Evolutionary conservation across 23 tunicate genomes (phyloP), one percentile per base, ranked within the genome.

Genomic region (Halocynthia aurantium): DNA sequence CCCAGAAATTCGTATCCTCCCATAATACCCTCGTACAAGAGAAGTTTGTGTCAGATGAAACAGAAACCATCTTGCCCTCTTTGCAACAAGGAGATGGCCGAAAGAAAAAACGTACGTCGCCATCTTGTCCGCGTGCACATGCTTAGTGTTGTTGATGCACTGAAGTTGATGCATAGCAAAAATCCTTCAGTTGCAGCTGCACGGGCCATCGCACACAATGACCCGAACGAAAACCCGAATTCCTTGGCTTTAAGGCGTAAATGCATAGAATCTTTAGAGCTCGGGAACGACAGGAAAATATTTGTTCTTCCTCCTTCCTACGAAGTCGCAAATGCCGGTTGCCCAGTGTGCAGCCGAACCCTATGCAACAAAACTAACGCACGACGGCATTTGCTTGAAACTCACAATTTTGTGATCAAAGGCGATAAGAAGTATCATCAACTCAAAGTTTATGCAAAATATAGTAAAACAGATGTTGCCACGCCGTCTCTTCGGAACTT

Each of bases 351-450:
- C 63, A 22, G 31, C 9, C 78, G 64, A 8, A 64, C 6, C 8
- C 64, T 74, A 18, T 74, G 78, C 21, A 53, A 64, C 20, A 74
- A 40, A 18, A 74, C 78, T 19, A 74, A 74, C 21, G 78, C 56
- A 13, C 78, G 78, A 10, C 63, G 78, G 13, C 78, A 74, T 54
- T 74, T 74, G 57, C 56, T 74, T 13, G 78, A 74, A 49, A 20
- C 78, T 11, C 78, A 74, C 31, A 74, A 74, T 54, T 56, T 74
- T 20, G 56, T 74, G 0, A 74, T 74, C 6, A 74, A 74, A 54
- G 78, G 78, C 8, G 78, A 74, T 6, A 74, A 54, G 66, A 74
- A 74, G 56, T 74, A 74, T 18, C n/a, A 13, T 56, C 78, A 74
- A 18, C 13, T 74, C 31, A 74, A 74, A 15, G 78, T 54, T 20